Evolutionary conservation across 2,797 vertebrate species (phyloP).

Genomic region (Carcharodon carcharias): DNA sequence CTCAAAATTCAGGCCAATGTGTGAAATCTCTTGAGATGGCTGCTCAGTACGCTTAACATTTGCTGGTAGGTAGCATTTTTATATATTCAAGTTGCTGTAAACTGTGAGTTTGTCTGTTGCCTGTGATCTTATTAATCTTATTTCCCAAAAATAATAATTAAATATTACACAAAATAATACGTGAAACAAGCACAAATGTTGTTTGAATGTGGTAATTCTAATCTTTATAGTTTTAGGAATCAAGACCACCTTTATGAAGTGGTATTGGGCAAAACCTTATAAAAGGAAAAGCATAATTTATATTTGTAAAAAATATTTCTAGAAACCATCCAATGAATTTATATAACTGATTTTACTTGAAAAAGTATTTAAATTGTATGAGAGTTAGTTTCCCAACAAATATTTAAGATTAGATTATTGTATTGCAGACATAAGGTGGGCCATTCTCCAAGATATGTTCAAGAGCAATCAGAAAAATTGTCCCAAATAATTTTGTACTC

Average conservation of each 20-base stretch:
- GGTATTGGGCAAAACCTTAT: no score
- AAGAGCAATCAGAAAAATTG: no score
- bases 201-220: no score
- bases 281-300: no score
- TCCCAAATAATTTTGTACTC: no score
- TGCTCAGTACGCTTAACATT: background rate
- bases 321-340: background rate
- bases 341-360: background rate
- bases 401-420: background rate
- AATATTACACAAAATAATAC: no score
- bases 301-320: no score
- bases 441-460: background rate
- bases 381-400: background rate
- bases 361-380: background rate
- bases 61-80: background rate
- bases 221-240: no score
- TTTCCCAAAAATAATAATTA: no score
- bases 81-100: background rate
- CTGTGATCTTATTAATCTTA: no score
- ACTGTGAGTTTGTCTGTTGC: background rate
- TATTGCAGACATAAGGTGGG: background rate
- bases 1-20: background rate
- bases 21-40: background rate
- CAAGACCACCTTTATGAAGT: no score
- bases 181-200: no score